These are phyloP conservation scores for Pogonomyrmex barbatus DNA, from an alignment of 1,140 invertebrate genomes.

Conservation along the genomic window DNA sequence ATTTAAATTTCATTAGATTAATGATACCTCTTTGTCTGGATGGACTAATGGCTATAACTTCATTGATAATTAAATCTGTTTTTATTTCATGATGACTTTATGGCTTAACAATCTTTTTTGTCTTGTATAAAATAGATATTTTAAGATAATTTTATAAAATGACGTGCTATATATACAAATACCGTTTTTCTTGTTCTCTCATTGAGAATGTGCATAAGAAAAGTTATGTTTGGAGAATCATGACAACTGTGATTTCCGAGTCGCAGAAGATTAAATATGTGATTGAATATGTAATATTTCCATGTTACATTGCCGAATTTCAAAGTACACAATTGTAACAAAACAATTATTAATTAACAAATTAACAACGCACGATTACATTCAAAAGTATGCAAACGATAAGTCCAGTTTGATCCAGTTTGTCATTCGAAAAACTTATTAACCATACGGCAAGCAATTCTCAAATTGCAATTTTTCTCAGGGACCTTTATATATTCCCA, in stretches of 20 bases:
- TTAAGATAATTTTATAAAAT: not conserved
- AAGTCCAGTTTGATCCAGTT: not conserved
- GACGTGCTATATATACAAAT: not conserved
- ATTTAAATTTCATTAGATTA: conserved; percentile 43
- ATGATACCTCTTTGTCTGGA: not conserved
- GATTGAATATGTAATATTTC: not conserved
- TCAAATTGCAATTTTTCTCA: not conserved
- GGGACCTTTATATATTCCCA: not conserved
- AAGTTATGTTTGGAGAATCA: not conserved
- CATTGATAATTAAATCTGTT: not conserved
- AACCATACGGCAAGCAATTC: not conserved
- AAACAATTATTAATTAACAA: not conserved
- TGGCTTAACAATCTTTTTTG: not conserved
- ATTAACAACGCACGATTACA: not conserved
- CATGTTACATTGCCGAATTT: not conserved
- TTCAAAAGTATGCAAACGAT: no score
- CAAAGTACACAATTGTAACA: not conserved
- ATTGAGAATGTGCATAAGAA: not conserved
- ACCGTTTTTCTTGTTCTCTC: not conserved
- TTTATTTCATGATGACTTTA: no score
- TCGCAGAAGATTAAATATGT: not conserved
- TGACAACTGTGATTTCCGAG: not conserved
- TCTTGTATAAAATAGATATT: not conserved
- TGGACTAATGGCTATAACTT: not conserved
- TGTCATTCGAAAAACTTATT: not conserved